Base-by-base conservation (phyloP, 2,113 vertebrate genomes). In the Helogale parvula region DNA sequence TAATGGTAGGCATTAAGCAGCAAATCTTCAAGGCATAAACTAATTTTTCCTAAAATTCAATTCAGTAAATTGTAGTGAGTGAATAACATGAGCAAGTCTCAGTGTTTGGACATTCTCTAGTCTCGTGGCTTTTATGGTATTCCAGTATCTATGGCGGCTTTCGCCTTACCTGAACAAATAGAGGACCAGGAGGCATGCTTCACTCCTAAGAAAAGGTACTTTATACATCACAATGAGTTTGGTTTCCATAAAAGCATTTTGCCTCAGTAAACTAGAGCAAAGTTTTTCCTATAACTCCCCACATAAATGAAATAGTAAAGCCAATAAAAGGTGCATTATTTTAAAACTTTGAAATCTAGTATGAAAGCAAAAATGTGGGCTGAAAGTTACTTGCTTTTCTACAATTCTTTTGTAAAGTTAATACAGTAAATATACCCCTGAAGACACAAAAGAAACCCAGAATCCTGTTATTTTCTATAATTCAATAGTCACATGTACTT, bases 41-140 rank as follows among this genome's bases (percentile, higher is more conserved):
- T 65, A 29, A n/a, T 33, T 72, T 81, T 82, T 94, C 57, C 82
- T 94, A 76, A 88, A 94, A 92, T 94, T 86, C 47, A n/a, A 16
- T 50, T 92, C 15, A 82, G 35, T 82, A 33, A 41, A 31, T 86
- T 82, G 4, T 74, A 52, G 13, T 79, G 76, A 84, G 17, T 87
- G 33, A 94, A 14, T 71, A 72, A 74, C 7, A 33, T 83, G 23
- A 87, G 3, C 4, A 17, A 90, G 7, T 10, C 19, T 3, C 21
- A 31, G 21, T 71, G 9, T 63, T 31, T 52, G 38, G 50, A 83
- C 33, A 47, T 74, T 25, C 9, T 8, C 52, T 83, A 4, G 7
- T 68, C 19, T 54, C 13, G 0, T 4, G 15, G 35, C 7, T 54
- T 88, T 52, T 10, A 35, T 4, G 4, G 17, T 33, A 9, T 0